Evolutionary conservation across 2,888 invertebrate genomes (phyloP), one percentile per base, ranked within the genome.

Genomic region (Muschampia plurimacula): DNA sequence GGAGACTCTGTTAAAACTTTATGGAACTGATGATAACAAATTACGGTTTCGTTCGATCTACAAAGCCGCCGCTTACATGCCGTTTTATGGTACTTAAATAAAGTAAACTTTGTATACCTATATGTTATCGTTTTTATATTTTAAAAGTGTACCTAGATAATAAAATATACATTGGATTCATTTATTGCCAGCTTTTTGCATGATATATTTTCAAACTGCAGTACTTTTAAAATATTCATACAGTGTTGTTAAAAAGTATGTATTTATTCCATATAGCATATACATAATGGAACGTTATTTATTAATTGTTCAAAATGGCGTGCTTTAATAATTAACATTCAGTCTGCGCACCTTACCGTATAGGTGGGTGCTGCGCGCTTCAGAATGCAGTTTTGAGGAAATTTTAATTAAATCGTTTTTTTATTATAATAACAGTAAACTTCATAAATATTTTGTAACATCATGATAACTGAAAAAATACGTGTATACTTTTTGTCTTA

Each of bases 1-100:
- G n/a, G n/a, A n/a, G n/a, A n/a, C n/a, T n/a, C n/a, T 74, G 60
- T 66, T 71, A 60, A 72, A 72, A 72, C 72, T 60, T 2, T 72
- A 52, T 71, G 71, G 71, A 66, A 66, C 71, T 71, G 71, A 67
- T 67, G 52, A 72, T 62, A 72, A 59, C 52, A 71, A 66, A 49
- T 49, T 60, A 71, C 72, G 72, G 67, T 72, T 72, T 72, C 67
- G 72, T 28, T 52, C 72, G 62, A 60, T 67, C 67, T 72, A 32
- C 72, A 72, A 72, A 39, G 72, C 71, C 60, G 71, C 71, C 52
- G 62, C 72, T 49, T 71, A 60, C 66, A 66, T 71, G 71, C 71
- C 71, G 66, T 71, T 66, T 52, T 71, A 71, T 71, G 71, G 71
- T 71, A 71, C 71, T 49, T 66, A 59, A 60, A 59, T 71, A 46